phyloP scores from a whole-genome alignment of 2,888 invertebrate genomes.

The Pandemis corylana region DNA sequence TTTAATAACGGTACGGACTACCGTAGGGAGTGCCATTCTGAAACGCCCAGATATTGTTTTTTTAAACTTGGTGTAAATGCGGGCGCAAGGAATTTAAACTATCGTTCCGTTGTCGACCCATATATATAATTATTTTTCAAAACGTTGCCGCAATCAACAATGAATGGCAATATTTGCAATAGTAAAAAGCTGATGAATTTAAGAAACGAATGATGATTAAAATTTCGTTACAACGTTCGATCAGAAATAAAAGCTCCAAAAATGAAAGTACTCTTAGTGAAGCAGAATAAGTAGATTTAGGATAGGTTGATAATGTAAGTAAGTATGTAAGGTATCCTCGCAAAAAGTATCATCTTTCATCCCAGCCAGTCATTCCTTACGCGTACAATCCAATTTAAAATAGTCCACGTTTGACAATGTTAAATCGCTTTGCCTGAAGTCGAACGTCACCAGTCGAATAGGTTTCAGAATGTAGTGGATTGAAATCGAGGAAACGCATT shows the following conservation, averaged over 20 bases:
- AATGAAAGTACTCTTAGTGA: no score
- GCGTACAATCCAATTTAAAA: conserved; percentile 7
- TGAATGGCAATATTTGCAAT: no score
- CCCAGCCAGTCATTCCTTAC: neutral
- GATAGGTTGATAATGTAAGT: no score
- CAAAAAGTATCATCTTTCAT: neutral
- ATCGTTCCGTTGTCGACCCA: no score
- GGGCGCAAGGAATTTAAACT: neutral
- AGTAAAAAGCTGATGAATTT: no score
- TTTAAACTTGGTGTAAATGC: neutral
- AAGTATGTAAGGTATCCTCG: neutral
- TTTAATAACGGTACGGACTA: neutral
- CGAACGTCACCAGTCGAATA: conserved; percentile 1
- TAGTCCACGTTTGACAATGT: conserved; percentile 17
- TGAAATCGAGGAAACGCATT: conserved; percentile 25
- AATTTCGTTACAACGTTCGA: no score
- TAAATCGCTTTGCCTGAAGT: neutral
- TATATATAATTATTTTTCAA: neutral
- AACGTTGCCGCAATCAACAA: no score
- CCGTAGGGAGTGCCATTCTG: neutral
- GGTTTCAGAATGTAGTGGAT: conserved; percentile 9
- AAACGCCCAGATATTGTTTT: neutral
- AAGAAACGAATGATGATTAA: no score
- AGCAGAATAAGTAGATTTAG: no score
- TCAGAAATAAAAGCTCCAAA: no score